These are phyloP conservation scores for Bubo bubo DNA, from an alignment of 2,113 vertebrate species.

Conservation along the genomic window DNA sequence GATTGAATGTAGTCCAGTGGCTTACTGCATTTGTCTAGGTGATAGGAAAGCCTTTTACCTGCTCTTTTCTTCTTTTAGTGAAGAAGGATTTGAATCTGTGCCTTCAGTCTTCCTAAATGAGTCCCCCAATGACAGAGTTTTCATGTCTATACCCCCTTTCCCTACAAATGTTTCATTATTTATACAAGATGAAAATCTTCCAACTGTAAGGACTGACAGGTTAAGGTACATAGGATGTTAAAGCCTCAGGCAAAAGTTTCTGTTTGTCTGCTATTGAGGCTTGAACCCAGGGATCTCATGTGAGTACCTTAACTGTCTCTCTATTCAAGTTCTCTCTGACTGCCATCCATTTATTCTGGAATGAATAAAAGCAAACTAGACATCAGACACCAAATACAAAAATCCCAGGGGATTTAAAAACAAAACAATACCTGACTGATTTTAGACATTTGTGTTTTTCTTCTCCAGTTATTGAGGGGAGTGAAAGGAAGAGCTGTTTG, in stretches of 20 bases:
- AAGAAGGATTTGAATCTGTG: neutral
- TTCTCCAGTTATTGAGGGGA: neutral
- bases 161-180: neutral
- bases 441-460: neutral
- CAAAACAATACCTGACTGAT: neutral
- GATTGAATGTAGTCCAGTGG: neutral
- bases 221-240: neutral
- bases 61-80: neutral
- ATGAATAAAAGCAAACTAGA: neutral
- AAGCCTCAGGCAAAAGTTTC: constrained; percentile 27
- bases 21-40: neutral
- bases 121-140: neutral
- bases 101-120: neutral
- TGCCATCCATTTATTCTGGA: neutral
- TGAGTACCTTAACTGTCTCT: neutral
- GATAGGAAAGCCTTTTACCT: neutral
- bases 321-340: neutral
- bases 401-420: neutral
- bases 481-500: neutral
- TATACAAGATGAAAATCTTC: constrained; percentile 10
- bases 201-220: neutral
- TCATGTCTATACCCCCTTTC: neutral
- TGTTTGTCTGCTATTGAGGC: neutral
- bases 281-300: neutral
- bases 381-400: neutral